phyloP scores from a whole-genome alignment of 2,113 vertebrate species.

The Todiramphus chloris region DNA sequence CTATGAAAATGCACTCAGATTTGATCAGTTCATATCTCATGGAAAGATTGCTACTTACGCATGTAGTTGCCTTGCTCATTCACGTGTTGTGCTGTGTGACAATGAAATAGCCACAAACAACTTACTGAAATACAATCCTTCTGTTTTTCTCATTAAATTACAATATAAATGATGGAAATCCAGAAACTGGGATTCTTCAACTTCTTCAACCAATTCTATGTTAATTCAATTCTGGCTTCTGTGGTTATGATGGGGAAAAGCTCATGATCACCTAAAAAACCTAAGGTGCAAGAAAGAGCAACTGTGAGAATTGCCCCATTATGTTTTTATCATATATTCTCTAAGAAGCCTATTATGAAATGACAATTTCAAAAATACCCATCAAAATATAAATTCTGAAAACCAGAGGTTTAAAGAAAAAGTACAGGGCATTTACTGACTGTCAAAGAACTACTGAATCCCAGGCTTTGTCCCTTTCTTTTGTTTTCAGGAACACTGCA shows the following conservation, averaged over 20 bases:
- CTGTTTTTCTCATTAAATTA: neutral
- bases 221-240: neutral
- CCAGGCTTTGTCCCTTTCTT: neutral
- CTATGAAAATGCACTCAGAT: neutral
- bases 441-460: neutral
- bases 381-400: neutral
- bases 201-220: neutral
- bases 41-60: neutral
- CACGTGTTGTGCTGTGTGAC: neutral
- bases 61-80: neutral
- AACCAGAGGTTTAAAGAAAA: neutral
- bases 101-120: neutral
- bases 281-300: neutral
- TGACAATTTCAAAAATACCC: neutral
- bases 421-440: neutral
- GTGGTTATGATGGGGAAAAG: neutral
- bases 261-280: neutral
- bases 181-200: neutral
- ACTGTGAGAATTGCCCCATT: neutral
- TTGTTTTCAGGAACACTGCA: neutral
- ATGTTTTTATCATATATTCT: neutral
- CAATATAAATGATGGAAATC: neutral
- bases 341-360: neutral
- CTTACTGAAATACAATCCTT: neutral
- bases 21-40: neutral